Percentiles rank a stretch among this genome's conserved stretches.
Evolutionary conservation across 1,140 invertebrate species (phyloP).

Genomic region (Nasonia vitripennis): DNA sequence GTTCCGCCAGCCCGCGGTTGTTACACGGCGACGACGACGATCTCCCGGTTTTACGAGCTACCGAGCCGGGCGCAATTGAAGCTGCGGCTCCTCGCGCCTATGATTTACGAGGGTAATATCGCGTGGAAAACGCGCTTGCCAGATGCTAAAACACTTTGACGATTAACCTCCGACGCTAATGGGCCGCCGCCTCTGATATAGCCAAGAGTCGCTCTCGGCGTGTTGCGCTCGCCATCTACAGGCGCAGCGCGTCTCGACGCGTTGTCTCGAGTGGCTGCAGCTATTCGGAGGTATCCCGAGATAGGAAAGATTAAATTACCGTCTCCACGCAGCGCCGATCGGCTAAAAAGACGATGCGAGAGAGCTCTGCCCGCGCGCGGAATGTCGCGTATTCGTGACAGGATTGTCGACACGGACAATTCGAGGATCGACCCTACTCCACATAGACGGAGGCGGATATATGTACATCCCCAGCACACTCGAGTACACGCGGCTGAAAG

Average conservation of each 20-base stretch:
- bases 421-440: background rate
- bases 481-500: background rate
- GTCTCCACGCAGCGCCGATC: no score
- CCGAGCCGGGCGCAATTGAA: constrained; percentile 24
- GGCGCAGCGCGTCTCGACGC: no score
- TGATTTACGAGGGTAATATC: constrained; percentile 32
- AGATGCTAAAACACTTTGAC: background rate
- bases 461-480: background rate
- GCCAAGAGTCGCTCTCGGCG: background rate
- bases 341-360: no score
- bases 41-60: constrained; percentile 57
- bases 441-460: background rate
- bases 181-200: background rate
- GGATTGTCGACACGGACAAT: background rate
- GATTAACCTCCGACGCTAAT: constrained; percentile 11
- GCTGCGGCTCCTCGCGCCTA: background rate
- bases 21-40: no score
- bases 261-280: no score
- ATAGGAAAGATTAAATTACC: no score
- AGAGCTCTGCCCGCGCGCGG: no score
- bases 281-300: no score
- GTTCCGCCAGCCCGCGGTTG: constrained; percentile 59
- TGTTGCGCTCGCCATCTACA: background rate
- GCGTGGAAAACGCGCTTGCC: constrained; percentile 1
- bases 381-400: background rate